Evolutionary conservation across 1,140 invertebrate species (phyloP), one percentile per base, ranked within the genome.

Genomic region (Bombus turneri): DNA sequence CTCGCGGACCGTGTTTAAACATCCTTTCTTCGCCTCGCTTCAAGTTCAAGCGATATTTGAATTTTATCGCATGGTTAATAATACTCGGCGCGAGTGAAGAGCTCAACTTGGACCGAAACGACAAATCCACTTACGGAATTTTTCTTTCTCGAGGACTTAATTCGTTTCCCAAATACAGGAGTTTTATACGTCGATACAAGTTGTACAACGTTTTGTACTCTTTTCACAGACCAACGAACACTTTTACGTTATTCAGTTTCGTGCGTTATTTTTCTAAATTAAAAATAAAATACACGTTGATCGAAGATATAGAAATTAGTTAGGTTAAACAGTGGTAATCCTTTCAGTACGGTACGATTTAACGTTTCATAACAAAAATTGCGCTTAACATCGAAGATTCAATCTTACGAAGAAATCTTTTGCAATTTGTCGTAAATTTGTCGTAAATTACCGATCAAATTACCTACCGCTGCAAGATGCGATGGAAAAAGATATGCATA

Each of bases 51-150:
- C 34, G 66, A 43, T 69, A 37, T 69, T 80, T 69, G 64, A 80
- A 80, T 80, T 69, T 69, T 69, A 69, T 69, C 43, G 64, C 41
- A 41, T 62, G 57, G 62, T 28, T 34, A 68, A 31, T 34, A 66
- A 68, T 39, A 47, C 31, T 39, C 9, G 39, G 28, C 28, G 18
- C 5, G 12, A 25, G 41, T 0, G 13, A 53, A 53, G 25, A 43
- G 77, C 73, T 75, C 47, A 8, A 37, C 73, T 79, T 22, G 10
- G 1, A 25, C 31, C 25, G 28, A 41, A 39, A n/a, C 76, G 76
- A 28, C 59, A 53, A 68, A 68, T 66, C 62, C 12, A 68, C 59
- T 72, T 62, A 25, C n/a, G 34, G 69, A 34, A 81, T 72, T 72
- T 71, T 72, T 72, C 34, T 72, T 37, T 1, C n/a, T 10, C 47